Conservation (phyloP, 2,113 vertebrate genomes). For the Triplophysa rosa region DNA sequence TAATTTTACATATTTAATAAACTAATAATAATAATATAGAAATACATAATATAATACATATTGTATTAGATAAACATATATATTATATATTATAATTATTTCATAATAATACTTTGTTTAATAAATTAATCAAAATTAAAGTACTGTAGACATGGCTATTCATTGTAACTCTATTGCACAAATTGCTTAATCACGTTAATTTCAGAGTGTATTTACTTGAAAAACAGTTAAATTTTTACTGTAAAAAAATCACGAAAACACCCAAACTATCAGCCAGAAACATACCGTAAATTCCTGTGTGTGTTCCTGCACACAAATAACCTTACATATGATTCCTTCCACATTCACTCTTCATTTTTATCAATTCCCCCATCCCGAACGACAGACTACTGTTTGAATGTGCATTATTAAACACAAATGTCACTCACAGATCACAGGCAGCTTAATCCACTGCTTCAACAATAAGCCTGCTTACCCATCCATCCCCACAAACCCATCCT, state of each 20-base stretch:
- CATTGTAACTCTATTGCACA: no score
- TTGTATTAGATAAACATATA: no score
- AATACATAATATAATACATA: no score
- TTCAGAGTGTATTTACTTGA: no score
- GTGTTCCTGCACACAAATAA: no score
- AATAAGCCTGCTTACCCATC: neutral
- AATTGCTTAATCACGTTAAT: no score
- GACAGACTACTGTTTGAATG: neutral
- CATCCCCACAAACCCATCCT: neutral
- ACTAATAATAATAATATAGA: no score
- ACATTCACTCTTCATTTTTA: slow-evolving; percentile 15
- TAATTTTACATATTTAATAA: no score
- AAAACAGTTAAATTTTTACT: neutral
- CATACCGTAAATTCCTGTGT: neutral
- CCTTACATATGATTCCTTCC: neutral
- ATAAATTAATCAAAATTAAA: no score
- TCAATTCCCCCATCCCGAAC: neutral
- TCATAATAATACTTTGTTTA: no score
- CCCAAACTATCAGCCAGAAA: neutral
- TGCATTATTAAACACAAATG: slow-evolving; percentile 28
- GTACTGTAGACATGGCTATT: no score
- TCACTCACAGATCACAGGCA: neutral
- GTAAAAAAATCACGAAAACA: neutral
- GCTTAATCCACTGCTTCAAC: slow-evolving; percentile 26
- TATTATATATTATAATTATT: no score